Evolutionary conservation across 2,113 vertebrate genomes (phyloP).

Genomic region (Mustela nigripes): DNA sequence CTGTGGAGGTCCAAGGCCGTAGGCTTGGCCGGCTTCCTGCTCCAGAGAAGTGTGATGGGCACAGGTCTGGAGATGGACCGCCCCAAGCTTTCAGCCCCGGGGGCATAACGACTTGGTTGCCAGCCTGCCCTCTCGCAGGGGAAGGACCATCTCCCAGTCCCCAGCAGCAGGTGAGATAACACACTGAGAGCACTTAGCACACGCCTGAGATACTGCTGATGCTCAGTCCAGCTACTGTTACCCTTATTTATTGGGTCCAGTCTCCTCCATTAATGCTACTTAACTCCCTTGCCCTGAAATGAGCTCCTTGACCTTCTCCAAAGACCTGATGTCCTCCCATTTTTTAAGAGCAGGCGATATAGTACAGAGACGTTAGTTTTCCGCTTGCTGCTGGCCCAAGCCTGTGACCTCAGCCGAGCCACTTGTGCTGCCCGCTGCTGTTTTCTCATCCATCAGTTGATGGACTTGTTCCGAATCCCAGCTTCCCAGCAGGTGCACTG

Average conservation of each 20-base stretch:
- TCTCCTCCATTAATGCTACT: neutral
- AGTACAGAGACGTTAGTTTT: neutral
- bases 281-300: neutral
- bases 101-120: neutral
- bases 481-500: neutral
- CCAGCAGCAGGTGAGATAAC: neutral
- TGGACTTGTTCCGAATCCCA: neutral
- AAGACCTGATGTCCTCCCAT: neutral
- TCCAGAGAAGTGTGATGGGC: neutral
- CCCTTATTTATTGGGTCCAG: neutral
- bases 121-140: neutral
- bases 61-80: neutral
- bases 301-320: neutral
- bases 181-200: rapidly evolving
- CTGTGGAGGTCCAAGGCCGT: neutral
- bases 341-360: neutral
- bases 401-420: neutral
- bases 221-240: neutral
- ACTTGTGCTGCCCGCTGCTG: neutral
- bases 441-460: neutral
- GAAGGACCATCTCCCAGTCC: neutral
- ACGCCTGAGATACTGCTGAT: too few species aligned
- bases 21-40: neutral
- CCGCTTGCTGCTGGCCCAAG: neutral
- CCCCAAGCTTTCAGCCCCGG: neutral